A percentile compares a stretch with the other conserved stretches of the same genome.
Evolutionary conservation across 2,113 vertebrate genomes (phyloP).

Genomic region (Mellivora capensis): DNA sequence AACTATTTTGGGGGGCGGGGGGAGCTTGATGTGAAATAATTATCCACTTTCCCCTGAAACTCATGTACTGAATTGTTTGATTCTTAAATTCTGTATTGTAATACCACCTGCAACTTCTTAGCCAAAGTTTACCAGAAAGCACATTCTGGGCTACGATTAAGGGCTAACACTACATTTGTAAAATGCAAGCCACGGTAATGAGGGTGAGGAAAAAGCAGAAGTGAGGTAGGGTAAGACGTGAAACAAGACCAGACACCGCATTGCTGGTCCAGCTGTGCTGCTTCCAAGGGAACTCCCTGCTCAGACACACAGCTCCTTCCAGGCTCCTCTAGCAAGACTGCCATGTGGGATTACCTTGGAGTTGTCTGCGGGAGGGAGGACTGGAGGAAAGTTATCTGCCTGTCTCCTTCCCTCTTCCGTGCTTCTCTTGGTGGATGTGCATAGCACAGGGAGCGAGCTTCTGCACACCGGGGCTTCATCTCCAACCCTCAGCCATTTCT

Average conservation of each 20-base stretch:
- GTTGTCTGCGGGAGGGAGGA: fast-evolving
- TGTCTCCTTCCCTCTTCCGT: background rate
- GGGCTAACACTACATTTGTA: background rate
- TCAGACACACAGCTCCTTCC: background rate
- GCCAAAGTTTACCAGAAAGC: background rate
- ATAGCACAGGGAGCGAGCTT: background rate
- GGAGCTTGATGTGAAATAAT: background rate
- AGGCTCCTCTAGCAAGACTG: background rate
- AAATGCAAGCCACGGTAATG: background rate
- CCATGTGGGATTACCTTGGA: background rate
- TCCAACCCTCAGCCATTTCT: background rate
- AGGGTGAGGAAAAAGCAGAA: background rate
- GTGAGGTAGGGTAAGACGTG: background rate
- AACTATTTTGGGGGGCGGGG: background rate
- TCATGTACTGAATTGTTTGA: background rate
- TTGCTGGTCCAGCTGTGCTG: too few relatives aligned
- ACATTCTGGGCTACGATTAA: background rate
- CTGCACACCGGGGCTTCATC: background rate
- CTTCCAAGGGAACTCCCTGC: background rate
- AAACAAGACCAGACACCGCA: background rate
- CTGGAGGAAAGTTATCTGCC: background rate
- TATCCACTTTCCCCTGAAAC: background rate
- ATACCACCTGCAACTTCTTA: background rate
- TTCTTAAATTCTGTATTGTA: background rate
- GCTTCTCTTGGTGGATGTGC: background rate